Percentiles rank a stretch among this genome's conserved stretches.
Conservation (phyloP, 2,113 vertebrate genomes). For the Delphinapterus leucas region DNA sequence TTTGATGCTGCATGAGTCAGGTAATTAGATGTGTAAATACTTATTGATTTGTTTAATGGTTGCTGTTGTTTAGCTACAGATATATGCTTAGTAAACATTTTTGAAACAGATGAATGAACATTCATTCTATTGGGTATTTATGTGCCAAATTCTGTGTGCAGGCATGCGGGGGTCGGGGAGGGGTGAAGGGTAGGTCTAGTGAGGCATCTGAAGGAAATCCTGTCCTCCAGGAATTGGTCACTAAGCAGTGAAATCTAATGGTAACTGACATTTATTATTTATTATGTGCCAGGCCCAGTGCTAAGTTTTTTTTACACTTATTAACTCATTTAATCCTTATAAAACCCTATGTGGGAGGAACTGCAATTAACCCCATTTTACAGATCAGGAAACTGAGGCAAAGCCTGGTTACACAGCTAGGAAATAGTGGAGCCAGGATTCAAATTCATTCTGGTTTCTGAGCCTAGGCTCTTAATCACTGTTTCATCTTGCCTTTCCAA, state of each 20-base stretch:
- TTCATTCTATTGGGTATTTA: not conserved
- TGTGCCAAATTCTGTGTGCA: not conserved
- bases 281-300: not conserved
- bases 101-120: not conserved
- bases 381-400: constrained; percentile 50
- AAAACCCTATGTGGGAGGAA: not conserved
- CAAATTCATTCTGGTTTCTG: not conserved
- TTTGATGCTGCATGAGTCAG: not conserved
- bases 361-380: constrained; percentile 41
- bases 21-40: not conserved
- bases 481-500: not conserved
- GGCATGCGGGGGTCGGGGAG: too few species aligned
- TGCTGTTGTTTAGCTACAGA: not conserved
- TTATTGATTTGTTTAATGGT: not conserved
- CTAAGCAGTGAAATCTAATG: not conserved
- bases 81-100: not conserved
- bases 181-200: not conserved
- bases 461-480: not conserved
- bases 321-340: not conserved
- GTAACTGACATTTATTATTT: not conserved
- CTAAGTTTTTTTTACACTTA: not conserved
- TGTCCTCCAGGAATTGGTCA: not conserved
- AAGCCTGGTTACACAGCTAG: not conserved
- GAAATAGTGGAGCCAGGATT: not conserved
- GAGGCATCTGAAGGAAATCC: not conserved